Evolutionary conservation across 2,113 vertebrate species (phyloP).

Genomic region (Addax nasomaculatus): DNA sequence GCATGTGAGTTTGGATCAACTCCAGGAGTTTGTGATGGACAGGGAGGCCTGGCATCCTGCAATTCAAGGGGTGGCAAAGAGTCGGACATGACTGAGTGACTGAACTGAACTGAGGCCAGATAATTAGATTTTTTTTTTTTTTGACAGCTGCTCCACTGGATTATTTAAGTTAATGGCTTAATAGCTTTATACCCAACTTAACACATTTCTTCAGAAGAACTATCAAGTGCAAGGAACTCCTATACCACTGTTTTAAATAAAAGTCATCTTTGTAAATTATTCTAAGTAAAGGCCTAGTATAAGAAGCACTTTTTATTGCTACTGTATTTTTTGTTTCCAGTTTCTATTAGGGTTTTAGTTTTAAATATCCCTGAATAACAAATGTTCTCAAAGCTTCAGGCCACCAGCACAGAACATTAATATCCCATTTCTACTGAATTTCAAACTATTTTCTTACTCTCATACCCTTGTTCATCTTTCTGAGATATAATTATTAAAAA

Average conservation of each 20-base stretch:
- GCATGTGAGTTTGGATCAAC: fast-evolving
- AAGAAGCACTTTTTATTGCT: neutral
- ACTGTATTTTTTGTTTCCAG: neutral
- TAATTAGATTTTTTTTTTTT: neutral
- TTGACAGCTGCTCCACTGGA: neutral
- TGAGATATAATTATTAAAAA: conserved; percentile 14
- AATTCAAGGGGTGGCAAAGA: too few relatives aligned
- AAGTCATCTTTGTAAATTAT: neutral
- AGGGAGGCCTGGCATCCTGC: too few relatives aligned
- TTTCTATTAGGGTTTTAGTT: neutral
- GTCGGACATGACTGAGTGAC: fast-evolving
- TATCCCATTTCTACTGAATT: neutral
- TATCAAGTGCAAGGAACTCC: neutral
- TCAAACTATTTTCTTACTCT: neutral
- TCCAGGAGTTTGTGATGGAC: too few relatives aligned
- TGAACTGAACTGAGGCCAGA: neutral
- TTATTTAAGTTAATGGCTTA: conserved; percentile 1
- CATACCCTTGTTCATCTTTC: neutral
- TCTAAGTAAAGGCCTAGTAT: neutral
- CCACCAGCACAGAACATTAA: conserved; percentile 12
- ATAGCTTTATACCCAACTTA: neutral
- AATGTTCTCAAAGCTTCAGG: neutral
- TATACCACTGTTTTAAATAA: neutral
- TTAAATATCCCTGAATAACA: neutral
- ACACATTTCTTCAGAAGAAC: neutral